phyloP scores from a whole-genome alignment of 2,888 invertebrate species.

The Erebia ligea region DNA sequence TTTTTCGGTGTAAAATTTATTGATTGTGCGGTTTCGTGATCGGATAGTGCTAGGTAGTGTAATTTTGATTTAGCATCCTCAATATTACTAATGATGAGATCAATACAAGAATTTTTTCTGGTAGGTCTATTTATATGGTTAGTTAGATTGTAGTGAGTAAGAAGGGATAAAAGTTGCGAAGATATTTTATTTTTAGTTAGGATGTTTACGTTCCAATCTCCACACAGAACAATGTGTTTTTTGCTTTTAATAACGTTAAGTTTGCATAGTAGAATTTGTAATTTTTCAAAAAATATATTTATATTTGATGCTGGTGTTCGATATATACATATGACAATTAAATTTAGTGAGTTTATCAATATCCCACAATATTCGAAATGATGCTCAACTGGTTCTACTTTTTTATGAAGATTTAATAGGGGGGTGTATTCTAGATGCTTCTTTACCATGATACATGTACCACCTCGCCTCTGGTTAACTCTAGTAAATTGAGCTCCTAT shows the following conservation, averaged over 20 bases:
- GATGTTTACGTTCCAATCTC: background rate
- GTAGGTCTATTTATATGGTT: too few species aligned
- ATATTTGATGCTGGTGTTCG: conserved; percentile 1
- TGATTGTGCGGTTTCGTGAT: too few species aligned
- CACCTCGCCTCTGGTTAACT: background rate
- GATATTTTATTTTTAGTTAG: background rate
- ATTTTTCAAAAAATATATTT: background rate
- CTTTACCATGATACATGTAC: background rate
- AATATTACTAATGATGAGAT: too few species aligned
- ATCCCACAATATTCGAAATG: too few species aligned
- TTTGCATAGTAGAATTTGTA: background rate
- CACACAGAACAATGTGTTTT: background rate
- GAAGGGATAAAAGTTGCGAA: too few species aligned
- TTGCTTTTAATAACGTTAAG: background rate
- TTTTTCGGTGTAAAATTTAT: too few species aligned
- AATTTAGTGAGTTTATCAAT: too few species aligned
- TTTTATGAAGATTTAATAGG: background rate
- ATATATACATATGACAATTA: background rate
- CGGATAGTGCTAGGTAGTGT: too few species aligned
- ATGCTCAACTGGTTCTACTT: conserved; percentile 1
- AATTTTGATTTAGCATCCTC: too few species aligned
- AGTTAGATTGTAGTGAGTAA: too few species aligned
- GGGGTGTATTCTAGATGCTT: background rate
- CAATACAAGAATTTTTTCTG: too few species aligned
- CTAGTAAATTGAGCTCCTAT: background rate